A percentile compares a stretch with the other conserved stretches of the same genome.
Evolutionary conservation across 2,113 vertebrate species (phyloP).

Genomic region (Osmerus mordax): DNA sequence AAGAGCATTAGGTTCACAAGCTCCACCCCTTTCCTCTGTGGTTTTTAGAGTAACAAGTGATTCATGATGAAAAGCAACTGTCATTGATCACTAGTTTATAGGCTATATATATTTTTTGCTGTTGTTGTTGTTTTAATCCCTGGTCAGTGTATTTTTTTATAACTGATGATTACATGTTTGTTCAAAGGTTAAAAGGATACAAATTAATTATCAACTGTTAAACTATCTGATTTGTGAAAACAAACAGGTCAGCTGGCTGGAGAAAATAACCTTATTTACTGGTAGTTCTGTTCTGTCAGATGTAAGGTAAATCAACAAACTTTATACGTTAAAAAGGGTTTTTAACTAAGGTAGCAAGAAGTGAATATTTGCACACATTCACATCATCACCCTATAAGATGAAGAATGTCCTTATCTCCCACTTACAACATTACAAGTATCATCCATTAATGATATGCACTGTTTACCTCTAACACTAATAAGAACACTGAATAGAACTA

Average conservation of each 20-base stretch:
- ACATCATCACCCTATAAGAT: not conserved
- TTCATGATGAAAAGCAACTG: too few relatives aligned
- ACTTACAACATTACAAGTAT: too few relatives aligned
- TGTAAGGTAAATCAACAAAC: not conserved
- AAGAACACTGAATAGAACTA: not conserved
- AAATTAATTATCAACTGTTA: not conserved
- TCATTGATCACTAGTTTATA: too few relatives aligned
- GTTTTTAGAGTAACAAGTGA: not conserved
- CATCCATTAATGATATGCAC: not conserved
- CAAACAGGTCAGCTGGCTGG: too few relatives aligned
- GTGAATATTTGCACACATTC: conserved; percentile 12
- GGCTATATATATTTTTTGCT: too few relatives aligned
- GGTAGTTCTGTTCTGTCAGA: not conserved
- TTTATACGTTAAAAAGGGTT: conserved; percentile 36
- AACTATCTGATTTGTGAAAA: not conserved
- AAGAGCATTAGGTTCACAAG: conserved; percentile 15
- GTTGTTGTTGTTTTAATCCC: too few relatives aligned
- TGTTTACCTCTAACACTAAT: not conserved
- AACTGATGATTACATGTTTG: too few relatives aligned
- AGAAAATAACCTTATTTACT: not conserved
- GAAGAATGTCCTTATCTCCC: too few relatives aligned
- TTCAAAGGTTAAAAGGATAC: too few relatives aligned
- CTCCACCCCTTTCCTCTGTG: not conserved
- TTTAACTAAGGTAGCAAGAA: not conserved
- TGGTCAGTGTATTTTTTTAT: too few relatives aligned